Evolutionary conservation across 1,140 invertebrate genomes (phyloP).

Genomic region (Drosophila sechellia): DNA sequence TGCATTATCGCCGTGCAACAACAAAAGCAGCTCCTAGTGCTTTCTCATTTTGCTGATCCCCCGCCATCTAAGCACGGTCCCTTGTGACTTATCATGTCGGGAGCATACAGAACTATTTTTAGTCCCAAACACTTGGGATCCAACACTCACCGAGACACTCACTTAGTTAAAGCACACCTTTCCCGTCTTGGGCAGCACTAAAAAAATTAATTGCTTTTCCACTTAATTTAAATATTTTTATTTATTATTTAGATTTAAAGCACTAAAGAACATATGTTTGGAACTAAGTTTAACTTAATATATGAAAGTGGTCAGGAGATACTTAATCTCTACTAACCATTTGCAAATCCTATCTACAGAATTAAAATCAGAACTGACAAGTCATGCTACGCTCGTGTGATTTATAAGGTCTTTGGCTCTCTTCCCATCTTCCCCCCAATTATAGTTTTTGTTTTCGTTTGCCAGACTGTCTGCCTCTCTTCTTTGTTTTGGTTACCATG

Average conservation of each 20-base stretch:
- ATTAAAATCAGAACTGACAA: constrained; percentile 25
- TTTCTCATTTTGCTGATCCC: not conserved
- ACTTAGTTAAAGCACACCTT: constrained; percentile 19
- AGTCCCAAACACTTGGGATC: constrained; percentile 30
- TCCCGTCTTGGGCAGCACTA: constrained; percentile 12
- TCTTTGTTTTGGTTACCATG: constrained; percentile 77
- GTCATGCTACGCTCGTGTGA: constrained; percentile 81
- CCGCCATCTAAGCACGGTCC: constrained; percentile 5
- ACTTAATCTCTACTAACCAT: too few relatives aligned
- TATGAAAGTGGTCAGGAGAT: too few relatives aligned
- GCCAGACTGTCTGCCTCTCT: constrained; percentile 29
- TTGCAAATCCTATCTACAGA: not conserved
- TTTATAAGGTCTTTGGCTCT: constrained; percentile 81
- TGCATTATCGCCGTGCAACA: constrained; percentile 66
- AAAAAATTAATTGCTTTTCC: not conserved
- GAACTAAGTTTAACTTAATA: too few relatives aligned
- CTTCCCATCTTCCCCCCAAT: constrained; percentile 34
- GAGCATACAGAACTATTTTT: constrained; percentile 57
- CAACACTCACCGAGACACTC: constrained; percentile 6
- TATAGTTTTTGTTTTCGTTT: constrained; percentile 36
- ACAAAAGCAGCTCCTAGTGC: constrained; percentile 26
- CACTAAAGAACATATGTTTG: too few relatives aligned
- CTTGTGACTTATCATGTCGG: constrained; percentile 43
- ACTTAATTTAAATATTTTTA: too few relatives aligned
- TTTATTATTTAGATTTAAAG: too few relatives aligned